A percentile compares a stretch with the other conserved stretches of the same genome.
These are phyloP conservation scores for Drosophila truncata DNA, from an alignment of 1,140 invertebrate species.

Conservation along the genomic window DNA sequence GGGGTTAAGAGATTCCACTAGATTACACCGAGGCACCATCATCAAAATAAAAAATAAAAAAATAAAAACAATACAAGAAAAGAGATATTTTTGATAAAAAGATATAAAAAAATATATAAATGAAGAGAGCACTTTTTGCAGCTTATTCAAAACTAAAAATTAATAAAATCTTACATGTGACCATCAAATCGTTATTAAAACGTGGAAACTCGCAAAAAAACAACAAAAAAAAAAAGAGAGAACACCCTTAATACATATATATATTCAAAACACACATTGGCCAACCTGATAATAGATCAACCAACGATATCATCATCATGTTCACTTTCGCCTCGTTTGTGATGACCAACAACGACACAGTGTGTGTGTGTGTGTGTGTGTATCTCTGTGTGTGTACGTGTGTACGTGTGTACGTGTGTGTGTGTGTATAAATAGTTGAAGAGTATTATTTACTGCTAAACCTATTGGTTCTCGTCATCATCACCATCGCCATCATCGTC, in stretches of 20 bases:
- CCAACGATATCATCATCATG: slow-evolving; percentile 54
- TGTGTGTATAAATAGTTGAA: slow-evolving; percentile 76
- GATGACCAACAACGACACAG: slow-evolving; percentile 63
- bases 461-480: slow-evolving; percentile 85
- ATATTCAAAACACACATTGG: slow-evolving; percentile 71
- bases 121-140: not conserved
- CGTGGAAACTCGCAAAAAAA: slow-evolving; percentile 2
- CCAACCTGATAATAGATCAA: slow-evolving; percentile 74
- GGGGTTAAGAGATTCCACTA: slow-evolving; percentile 10
- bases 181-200: slow-evolving; percentile 12
- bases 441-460: slow-evolving; percentile 83
- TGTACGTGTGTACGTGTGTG: not conserved
- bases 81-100: not conserved
- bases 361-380: slow-evolving; percentile 21
- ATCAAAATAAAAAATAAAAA: not conserved
- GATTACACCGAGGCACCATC: not conserved
- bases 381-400: no score
- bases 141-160: not conserved
- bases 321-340: slow-evolving; percentile 54
- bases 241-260: slow-evolving; percentile 61
- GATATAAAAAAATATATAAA: not conserved
- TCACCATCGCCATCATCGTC: slow-evolving; percentile 84
- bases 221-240: slow-evolving; percentile 2
- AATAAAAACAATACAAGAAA: not conserved
- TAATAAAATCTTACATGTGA: not conserved